phyloP scores from a whole-genome alignment of 2,888 invertebrate species.

The Acanthacorydalis orientalis region DNA sequence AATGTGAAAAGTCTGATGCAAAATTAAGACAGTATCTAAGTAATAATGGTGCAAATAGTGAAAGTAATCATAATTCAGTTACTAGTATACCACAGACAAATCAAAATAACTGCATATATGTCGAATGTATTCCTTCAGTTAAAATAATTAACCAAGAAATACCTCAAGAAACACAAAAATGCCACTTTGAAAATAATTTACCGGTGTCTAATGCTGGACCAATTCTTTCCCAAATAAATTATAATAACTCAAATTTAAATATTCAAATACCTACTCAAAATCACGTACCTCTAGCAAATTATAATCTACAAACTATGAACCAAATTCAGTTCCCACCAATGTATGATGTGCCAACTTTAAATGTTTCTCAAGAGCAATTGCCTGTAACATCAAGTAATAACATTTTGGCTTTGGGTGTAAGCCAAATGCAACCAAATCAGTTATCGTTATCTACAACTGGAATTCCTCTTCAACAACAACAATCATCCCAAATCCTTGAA shows the following conservation, averaged over 20 bases:
- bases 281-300: constrained; percentile 17
- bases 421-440: neutral
- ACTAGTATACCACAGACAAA: constrained; percentile 9
- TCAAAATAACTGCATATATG: constrained; percentile 16
- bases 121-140: constrained; percentile 16
- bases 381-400: constrained; percentile 1
- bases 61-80: constrained; percentile 7
- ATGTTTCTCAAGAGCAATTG: constrained; percentile 17
- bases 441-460: neutral
- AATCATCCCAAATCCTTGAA: constrained; percentile 12
- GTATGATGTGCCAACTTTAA: constrained; percentile 1
- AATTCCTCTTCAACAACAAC: neutral
- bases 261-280: constrained; percentile 12
- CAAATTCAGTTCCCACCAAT: constrained; percentile 14
- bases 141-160: constrained; percentile 16
- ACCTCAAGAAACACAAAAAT: constrained; percentile 14
- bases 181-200: constrained; percentile 14
- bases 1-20: constrained; percentile 28
- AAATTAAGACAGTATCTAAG: constrained; percentile 22
- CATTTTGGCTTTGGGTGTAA: neutral
- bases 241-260: constrained; percentile 15
- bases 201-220: constrained; percentile 13
- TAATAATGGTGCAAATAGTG: constrained; percentile 8
- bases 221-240: constrained; percentile 19
- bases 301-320: constrained; percentile 18